Base-by-base conservation (phyloP, 2,113 vertebrate species). In the Butorides virescens region DNA sequence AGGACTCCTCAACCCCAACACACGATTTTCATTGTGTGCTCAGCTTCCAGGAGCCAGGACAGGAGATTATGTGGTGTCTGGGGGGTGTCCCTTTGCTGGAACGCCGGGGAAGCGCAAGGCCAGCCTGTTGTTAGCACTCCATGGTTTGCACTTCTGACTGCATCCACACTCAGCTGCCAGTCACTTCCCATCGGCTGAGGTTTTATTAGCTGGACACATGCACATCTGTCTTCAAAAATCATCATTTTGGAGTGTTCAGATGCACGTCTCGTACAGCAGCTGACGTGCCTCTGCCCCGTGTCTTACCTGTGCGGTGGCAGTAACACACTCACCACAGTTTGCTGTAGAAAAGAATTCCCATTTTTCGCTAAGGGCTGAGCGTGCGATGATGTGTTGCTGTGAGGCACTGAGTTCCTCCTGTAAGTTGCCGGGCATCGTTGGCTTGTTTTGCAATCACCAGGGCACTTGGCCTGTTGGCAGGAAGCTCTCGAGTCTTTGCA, bases 1-100 rank as follows among this genome's bases (percentile, higher is more conserved):
- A 62, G 42, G 32, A 17, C 32, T 5, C 25, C 47, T 63, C 39
- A 27, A 14, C 34, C 36, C 20, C 46, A 36, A 78, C 56, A 13
- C n/a, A 4, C 0, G 1, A 21, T 83, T 58, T 67, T 21, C 22
- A 20, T 17, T 27, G 77, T 16, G 30, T 4, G 1, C 17, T 27
- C 70, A 62, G 79, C 65, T 79, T 66, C 56, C 25, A 13, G 13
- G 88, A 84, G 73, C 66, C 27, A 16, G 78, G 56, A 12, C 9
- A 32, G 75, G 50, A 61, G 70, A 0, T n/a, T 1, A 9, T 5
- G 7, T 19, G 65, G 36, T 32, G 58, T 36, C 19, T 3, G 44
- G 70, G 37, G 19, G 26, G 2, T 47, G n/a, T 29, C 53, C 50
- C 53, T 59, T 16, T 22, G 56, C 68, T 81, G 71, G 47, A 32